Evolutionary conservation across 2,888 invertebrate genomes (phyloP), one percentile per base, ranked within the genome.

Genomic region (Hoplodrina blanda): DNA sequence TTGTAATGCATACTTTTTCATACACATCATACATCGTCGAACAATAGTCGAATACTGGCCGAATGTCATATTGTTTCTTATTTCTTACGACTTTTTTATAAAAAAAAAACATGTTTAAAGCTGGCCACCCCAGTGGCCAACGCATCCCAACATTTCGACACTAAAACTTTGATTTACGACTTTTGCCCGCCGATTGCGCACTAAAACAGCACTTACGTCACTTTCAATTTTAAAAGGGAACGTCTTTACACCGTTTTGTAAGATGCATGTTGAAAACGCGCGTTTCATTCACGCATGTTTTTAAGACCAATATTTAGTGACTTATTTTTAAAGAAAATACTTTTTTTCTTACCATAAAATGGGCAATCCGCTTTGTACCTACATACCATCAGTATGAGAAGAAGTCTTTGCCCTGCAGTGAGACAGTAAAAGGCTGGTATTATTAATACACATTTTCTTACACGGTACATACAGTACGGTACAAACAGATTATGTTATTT

Each of bases 111-210:
- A 89, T 85, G 83, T 88, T 89, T 86, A 90, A 90, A 85, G 81
- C 79, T 86, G 95, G 94, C 95, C 95, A 95, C 95, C 95, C 95
- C 94, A 94, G 95, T 94, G 95, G 95, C 94, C 92, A 89, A 91
- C 92, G 93, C 95, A 94, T 95, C 95, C 92, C 93, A 95, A 95
- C 94, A 95, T 95, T 95, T 95, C 93, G 94, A 93, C 94, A 95
- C 94, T 95, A 96, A 96, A 96, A 95, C 94, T 93, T 94, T 96
- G 95, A 96, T 95, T 95, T 96, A 96, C 93, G 92, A 89, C 95
- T 91, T 90, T 92, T 90, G 93, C 89, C 89, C 94, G 92, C 91
- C 94, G 95, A 95, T 95, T 95, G 95, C 94, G 94, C 91, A 95
- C 95, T 96, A 96, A 96, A 96, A 95, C 92, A 91, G 92, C 95